phyloP scores from a whole-genome alignment of 1,140 invertebrate genomes.

The Manduca sexta region DNA sequence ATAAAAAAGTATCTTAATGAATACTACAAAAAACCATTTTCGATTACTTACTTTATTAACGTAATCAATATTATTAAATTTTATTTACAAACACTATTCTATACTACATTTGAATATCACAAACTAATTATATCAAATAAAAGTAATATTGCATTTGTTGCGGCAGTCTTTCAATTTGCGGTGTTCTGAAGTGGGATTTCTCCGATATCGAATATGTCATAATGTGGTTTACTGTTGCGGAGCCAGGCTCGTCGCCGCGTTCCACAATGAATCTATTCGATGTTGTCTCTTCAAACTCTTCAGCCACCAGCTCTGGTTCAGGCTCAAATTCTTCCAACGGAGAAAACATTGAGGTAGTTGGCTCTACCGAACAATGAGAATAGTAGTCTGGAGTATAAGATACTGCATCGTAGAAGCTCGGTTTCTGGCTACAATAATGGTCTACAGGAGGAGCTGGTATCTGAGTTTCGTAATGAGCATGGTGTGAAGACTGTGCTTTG shows the following conservation, averaged over 20 bases:
- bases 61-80: too few species aligned
- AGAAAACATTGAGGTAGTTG: conserved; percentile 20
- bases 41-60: too few species aligned
- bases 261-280: conserved; percentile 49
- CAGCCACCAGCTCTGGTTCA: conserved; percentile 47
- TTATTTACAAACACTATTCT: too few species aligned
- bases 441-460: conserved; percentile 26
- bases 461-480: conserved; percentile 37
- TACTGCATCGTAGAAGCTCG: conserved; percentile 45
- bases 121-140: conserved; percentile 40
- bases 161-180: conserved; percentile 51
- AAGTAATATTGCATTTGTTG: conserved; percentile 66
- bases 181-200: conserved; percentile 52
- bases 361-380: conserved; percentile 42
- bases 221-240: conserved; percentile 52
- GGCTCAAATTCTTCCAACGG: conserved; percentile 30
- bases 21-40: too few species aligned
- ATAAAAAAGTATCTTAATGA: too few species aligned
- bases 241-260: conserved; percentile 43
- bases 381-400: conserved; percentile 33
- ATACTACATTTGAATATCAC: too few species aligned
- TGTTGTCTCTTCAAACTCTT: conserved; percentile 57
- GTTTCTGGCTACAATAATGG: conserved; percentile 27
- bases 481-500: conserved; percentile 27
- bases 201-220: conserved; percentile 58